Conservation (phyloP, 1,140 invertebrate genomes). For the Drosophila lini region DNA sequence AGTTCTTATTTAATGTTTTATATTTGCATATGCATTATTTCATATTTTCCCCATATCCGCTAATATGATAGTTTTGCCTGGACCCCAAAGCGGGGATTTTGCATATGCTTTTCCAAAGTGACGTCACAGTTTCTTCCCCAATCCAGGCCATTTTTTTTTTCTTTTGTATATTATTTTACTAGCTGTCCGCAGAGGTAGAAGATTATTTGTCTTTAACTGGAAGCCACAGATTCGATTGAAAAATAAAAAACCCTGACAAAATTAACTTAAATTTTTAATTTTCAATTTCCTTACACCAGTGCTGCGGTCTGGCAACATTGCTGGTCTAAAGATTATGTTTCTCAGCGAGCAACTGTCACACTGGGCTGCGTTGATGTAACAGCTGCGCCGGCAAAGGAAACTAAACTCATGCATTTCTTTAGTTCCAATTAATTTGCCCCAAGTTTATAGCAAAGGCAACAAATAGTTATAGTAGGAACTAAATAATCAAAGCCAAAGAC, state of each 20-base stretch:
- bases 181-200: not conserved
- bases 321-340: not conserved
- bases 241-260: not conserved
- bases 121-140: slow-evolving; percentile 2
- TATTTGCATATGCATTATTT: not conserved
- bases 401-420: slow-evolving; percentile 23
- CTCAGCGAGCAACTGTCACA: not conserved
- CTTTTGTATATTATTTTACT: not conserved
- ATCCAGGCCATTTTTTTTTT: not conserved
- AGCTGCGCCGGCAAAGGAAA: slow-evolving; percentile 38
- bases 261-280: slow-evolving; percentile 1
- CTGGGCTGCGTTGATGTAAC: slow-evolving; percentile 38
- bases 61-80: not conserved
- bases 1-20: not conserved
- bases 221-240: not conserved
- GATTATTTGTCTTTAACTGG: not conserved
- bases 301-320: slow-evolving; percentile 31
- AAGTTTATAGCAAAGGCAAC: not conserved
- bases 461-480: not conserved
- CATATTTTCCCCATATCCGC: slow-evolving; percentile 6
- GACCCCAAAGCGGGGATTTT: not conserved
- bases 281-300: slow-evolving; percentile 1
- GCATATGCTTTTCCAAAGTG: not conserved
- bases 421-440: not conserved
- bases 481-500: not conserved